Conservation (phyloP, 2,888 invertebrate genomes). For the Xiphydria camelus region DNA sequence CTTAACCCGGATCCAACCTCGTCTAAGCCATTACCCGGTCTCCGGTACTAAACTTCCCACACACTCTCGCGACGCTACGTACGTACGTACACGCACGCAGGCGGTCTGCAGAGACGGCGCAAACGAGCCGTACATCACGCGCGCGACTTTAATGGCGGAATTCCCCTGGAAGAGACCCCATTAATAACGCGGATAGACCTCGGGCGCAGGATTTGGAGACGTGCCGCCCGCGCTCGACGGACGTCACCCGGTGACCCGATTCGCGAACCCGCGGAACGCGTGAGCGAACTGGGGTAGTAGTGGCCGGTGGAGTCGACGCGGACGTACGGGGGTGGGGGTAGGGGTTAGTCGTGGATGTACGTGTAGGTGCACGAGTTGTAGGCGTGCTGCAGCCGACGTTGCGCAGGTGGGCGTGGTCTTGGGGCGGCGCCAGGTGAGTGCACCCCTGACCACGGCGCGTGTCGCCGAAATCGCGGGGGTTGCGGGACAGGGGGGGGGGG, state of each 20-base stretch:
- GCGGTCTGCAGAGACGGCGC: neutral
- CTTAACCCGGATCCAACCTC: too few species aligned
- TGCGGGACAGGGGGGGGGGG: too few species aligned
- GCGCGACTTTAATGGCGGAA: conserved; percentile 26
- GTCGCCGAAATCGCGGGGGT: conserved; percentile 38
- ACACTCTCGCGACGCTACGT: too few species aligned
- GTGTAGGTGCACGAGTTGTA: conserved; percentile 30
- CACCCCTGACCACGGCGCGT: conserved; percentile 47
- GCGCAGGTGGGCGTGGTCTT: conserved; percentile 57
- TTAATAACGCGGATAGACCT: conserved; percentile 22
- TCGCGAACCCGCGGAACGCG: conserved; percentile 41
- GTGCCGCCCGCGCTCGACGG: neutral
- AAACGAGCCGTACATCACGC: neutral
- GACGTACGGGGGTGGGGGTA: conserved; percentile 17
- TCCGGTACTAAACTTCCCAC: too few species aligned
- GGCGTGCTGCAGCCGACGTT: conserved; percentile 38
- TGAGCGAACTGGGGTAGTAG: conserved; percentile 51
- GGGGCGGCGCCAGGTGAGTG: conserved; percentile 55
- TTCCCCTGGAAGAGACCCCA: conserved; percentile 25
- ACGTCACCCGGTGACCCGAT: conserved; percentile 50
- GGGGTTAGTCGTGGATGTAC: conserved; percentile 32
- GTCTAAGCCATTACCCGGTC: too few species aligned
- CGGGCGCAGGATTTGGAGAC: conserved; percentile 2
- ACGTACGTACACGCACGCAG: too few species aligned
- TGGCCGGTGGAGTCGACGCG: conserved; percentile 26